A percentile compares a stretch with the other conserved stretches of the same genome.
Evolutionary conservation across 2,888 invertebrate genomes (phyloP).

Genomic region (Abscondita cerata): DNA sequence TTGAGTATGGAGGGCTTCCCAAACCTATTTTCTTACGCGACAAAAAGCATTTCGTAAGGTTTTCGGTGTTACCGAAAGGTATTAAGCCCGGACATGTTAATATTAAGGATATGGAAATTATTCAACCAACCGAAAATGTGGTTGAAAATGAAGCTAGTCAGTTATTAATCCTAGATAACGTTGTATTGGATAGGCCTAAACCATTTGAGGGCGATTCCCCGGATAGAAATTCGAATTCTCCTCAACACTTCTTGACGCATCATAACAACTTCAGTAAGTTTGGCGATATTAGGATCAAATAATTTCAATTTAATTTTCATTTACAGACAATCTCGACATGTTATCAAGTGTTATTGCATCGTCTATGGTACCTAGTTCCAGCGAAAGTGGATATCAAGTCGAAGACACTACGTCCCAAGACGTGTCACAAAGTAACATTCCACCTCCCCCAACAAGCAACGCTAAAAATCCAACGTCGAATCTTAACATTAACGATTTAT

Average conservation of each 20-base stretch:
- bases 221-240: conserved; percentile 54
- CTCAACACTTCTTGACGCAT: conserved; percentile 50
- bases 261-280: conserved; percentile 54
- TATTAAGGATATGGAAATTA: conserved; percentile 78
- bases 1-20: conserved; percentile 85
- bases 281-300: no score
- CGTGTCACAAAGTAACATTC: conserved; percentile 32
- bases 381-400: conserved; percentile 64
- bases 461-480: conserved; percentile 43
- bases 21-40: conserved; percentile 78
- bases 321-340: conserved; percentile 65
- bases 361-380: conserved; percentile 64
- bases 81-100: conserved; percentile 74
- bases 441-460: conserved; percentile 47
- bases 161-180: conserved; percentile 32
- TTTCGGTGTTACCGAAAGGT: conserved; percentile 78
- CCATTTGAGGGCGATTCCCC: conserved; percentile 44
- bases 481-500: conserved; percentile 81
- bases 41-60: conserved; percentile 80
- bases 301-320: no score
- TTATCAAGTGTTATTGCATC: conserved; percentile 71
- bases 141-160: conserved; percentile 48
- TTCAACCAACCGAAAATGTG: conserved; percentile 49
- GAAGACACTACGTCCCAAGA: conserved; percentile 49
- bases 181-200: conserved; percentile 25